These are phyloP conservation scores for Dermochelys coriacea DNA, from an alignment of 2,797 vertebrate species.

Conservation along the genomic window DNA sequence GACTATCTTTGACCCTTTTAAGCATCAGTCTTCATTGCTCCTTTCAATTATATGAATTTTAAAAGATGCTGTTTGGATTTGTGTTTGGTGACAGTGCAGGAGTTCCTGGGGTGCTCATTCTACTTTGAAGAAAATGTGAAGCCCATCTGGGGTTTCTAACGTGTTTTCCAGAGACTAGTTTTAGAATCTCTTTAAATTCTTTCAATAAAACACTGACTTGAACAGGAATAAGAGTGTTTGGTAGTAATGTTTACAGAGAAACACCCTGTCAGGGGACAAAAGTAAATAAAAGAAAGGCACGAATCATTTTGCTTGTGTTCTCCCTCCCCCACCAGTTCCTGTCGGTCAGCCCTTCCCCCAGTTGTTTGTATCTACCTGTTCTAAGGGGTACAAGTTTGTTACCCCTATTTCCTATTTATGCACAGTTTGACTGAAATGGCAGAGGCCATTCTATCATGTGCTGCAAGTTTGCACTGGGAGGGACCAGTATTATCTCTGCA, in stretches of 20 bases:
- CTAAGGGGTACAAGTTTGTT: not conserved
- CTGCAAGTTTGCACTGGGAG: not conserved
- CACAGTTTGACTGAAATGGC: not conserved
- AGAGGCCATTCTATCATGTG: not conserved
- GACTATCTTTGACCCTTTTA: constrained; percentile 35
- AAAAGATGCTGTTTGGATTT: constrained; percentile 63
- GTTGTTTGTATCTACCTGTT: constrained; percentile 4
- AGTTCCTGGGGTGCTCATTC: constrained; percentile 55
- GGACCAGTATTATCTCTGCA: not conserved
- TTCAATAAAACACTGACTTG: constrained; percentile 73
- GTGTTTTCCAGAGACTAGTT: constrained; percentile 73
- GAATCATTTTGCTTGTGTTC: constrained; percentile 47
- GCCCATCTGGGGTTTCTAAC: constrained; percentile 65
- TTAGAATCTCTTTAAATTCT: constrained; percentile 61
- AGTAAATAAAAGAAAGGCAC: constrained; percentile 62
- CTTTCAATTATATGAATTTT: constrained; percentile 75
- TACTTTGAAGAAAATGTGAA: constrained; percentile 74
- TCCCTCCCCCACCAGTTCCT: constrained; percentile 7
- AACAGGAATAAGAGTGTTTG: constrained; percentile 65
- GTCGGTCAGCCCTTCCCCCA: not conserved
- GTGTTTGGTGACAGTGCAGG: constrained; percentile 64
- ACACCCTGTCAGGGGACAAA: constrained; percentile 59
- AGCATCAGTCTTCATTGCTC: constrained; percentile 61
- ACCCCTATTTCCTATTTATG: not conserved
- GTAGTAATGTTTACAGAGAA: constrained; percentile 73